phyloP scores from a whole-genome alignment of 2,113 vertebrate genomes.

The Hydrolagus affinis region DNA sequence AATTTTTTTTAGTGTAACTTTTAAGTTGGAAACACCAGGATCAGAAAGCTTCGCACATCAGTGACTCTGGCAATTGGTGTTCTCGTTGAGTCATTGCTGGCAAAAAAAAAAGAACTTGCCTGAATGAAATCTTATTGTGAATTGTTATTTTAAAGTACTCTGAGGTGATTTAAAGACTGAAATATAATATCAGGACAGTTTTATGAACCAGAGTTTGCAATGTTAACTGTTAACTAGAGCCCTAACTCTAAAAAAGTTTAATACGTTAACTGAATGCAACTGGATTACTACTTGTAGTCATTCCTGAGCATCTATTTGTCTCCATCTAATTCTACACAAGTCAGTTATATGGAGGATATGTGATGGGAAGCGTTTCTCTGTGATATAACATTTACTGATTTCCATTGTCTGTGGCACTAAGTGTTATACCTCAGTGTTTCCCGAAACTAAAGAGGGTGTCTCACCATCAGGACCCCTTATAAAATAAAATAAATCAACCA shows the following conservation, averaged over 20 bases:
- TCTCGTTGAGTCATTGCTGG: not conserved
- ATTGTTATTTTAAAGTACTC: not conserved
- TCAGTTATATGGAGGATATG: not conserved
- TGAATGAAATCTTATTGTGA: not conserved
- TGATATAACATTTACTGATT: not conserved
- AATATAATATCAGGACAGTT: not conserved
- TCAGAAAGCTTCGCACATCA: no score
- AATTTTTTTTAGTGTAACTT: no score
- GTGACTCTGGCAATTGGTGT: not conserved
- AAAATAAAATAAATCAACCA: conserved; percentile 4
- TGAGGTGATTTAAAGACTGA: not conserved
- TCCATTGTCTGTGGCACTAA: conserved; percentile 8
- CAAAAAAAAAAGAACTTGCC: no score
- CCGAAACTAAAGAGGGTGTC: conserved; percentile 6
- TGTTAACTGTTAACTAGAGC: not conserved
- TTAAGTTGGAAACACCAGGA: no score
- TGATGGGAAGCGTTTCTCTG: not conserved
- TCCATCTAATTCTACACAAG: not conserved
- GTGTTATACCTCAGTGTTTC: not conserved
- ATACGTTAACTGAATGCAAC: no score
- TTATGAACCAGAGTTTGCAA: not conserved
- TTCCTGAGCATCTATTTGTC: not conserved
- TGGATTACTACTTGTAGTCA: not conserved
- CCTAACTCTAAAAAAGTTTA: not conserved
- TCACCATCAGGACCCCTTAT: not conserved